A percentile compares a stretch with the other conserved stretches of the same genome.
Conservation (phyloP, 2,888 invertebrate genomes). For the Campopleginae sp. region DNA sequence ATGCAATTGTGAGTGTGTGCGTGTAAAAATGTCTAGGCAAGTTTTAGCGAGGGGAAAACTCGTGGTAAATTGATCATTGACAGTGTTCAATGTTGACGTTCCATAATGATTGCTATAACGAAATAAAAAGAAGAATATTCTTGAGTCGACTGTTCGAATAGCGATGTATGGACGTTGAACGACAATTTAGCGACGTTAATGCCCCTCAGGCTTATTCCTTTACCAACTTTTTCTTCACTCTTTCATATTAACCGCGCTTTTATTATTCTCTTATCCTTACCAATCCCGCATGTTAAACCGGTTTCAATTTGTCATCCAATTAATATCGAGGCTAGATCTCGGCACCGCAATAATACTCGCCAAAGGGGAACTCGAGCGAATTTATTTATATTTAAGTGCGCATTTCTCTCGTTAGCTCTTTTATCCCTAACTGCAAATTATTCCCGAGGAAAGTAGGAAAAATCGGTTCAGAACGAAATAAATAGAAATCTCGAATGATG, state of each 20-base stretch:
- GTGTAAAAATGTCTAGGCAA: not conserved
- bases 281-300: conserved; percentile 61
- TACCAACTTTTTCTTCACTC: not conserved
- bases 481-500: not conserved
- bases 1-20: not conserved
- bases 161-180: conserved; percentile 16
- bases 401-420: conserved; percentile 67
- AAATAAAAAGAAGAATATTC: not conserved
- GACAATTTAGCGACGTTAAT: conserved; percentile 26
- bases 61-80: conserved; percentile 20
- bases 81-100: conserved; percentile 16
- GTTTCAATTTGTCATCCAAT: conserved; percentile 73
- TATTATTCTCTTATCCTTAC: conserved; percentile 4
- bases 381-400: conserved; percentile 43
- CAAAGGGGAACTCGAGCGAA: conserved; percentile 50
- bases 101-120: conserved; percentile 40
- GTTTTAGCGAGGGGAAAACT: not conserved
- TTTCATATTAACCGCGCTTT: conserved; percentile 8
- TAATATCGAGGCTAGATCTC: conserved; percentile 68
- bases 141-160: not conserved
- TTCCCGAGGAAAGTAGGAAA: conserved; percentile 4
- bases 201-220: conserved; percentile 18
- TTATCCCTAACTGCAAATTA: conserved; percentile 11
- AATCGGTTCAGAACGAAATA: not conserved
- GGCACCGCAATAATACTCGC: conserved; percentile 40